Base-by-base conservation (phyloP, 1,140 invertebrate species). In the Semibalanus balanoides region DNA sequence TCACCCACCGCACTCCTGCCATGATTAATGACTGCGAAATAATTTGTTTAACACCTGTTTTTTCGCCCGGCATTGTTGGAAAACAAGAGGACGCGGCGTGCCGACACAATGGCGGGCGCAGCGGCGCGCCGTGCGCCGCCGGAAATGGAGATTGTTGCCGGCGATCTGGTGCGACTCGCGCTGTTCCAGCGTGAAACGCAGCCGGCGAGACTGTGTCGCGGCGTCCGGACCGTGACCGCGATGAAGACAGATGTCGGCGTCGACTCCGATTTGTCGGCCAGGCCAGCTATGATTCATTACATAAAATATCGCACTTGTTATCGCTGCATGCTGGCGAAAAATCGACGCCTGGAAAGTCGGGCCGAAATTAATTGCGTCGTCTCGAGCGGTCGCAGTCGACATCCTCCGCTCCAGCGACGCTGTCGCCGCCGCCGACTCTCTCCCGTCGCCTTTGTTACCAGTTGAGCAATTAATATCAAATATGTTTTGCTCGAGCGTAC, bases 1-100 rank as follows among this genome's bases (percentile, higher is more conserved):
- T 14, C 51, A 64, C 51, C 51, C 51, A 19, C 11, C 51, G 51
- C 51, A 22, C 51, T 14, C 51, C 51, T 1, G 11, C 51, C 51
- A 64, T 64, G 51, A 64, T 64, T 64, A 64, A 64, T 64, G 51
- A 25, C 51, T 25, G 51, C 51, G 51, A 64, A 64, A 64, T 64
- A 64, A 64, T 64, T 64, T 64, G 51, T 64, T 64, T 64, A 64
- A 64, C 51, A 64, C 51, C 51, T 64, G 51, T 64, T 64, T 64
- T 64, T 64, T 64, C 51, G 51, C 51, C 51, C 51, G 51, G 51
- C 51, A 64, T 64, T 64, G 51, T 64, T 64, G 51, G 51, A 64
- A 64, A 64, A 64, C 51, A 64, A 64, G 51, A 22, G 51, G 51
- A 64, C 51, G 51, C 51, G 51, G 51, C 51, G 51, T 64, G 22